Evolutionary conservation across 2,113 vertebrate species (phyloP), one percentile per base, ranked within the genome.

Genomic region (Trogon surrucura): DNA sequence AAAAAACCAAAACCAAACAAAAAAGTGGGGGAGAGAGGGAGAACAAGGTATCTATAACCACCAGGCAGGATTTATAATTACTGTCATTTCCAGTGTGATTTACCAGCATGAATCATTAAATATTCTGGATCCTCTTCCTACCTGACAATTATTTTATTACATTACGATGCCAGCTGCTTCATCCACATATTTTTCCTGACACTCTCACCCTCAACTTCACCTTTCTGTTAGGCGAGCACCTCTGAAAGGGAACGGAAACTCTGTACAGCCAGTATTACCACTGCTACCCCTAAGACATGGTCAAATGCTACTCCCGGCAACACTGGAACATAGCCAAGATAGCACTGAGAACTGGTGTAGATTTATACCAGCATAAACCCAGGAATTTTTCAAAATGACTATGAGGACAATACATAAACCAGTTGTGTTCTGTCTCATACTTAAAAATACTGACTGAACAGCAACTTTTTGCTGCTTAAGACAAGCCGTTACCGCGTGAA

Each of bases 381-480:
- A 45, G 5, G 15, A 41, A 41, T 64, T 91, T 80, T 88, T 56
- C 58, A 81, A 82, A 90, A 83, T 47, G 67, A 16, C 2, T 41
- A 53, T 8, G 30, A 66, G 73, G 38, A 67, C 15, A 54, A 21
- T n/a, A 74, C 10, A 50, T 16, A 78, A 3, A 57, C 8, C 23
- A 71, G 32, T 54, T 70, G 44, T 56, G 26, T 41, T 81, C 47
- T 45, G 57, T 22, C 48, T 93, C 32, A 44, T 21, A 85, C 79
- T 71, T 36, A 73, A 85, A 51, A 75, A 54, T 5, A 13, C 11
- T 65, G 38, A 73, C 66, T 60, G 70, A 85, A 90, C 6, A 89
- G 62, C 58, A 85, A 62, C 47, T 61, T 96, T 85, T 57, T 80
- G 50, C 77, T 72, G 80, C 51, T 87, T 58, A 32, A 74, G 53